phyloP scores from a whole-genome alignment of 2,113 vertebrate genomes.

The Hippocampus barbouri region DNA sequence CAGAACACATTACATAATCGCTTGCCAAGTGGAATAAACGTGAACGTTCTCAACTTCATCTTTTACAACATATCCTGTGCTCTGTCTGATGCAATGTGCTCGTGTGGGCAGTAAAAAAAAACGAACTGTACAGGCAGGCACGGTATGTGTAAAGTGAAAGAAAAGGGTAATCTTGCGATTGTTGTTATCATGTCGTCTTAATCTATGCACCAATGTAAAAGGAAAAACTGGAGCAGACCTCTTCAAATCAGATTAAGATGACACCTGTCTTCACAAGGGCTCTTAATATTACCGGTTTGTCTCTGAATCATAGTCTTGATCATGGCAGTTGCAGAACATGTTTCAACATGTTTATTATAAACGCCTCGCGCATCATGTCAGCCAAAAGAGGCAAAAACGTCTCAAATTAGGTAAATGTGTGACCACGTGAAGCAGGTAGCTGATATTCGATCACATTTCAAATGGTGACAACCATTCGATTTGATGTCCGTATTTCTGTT shows the following conservation, averaged over 20 bases:
- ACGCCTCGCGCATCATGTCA: conserved; percentile 8
- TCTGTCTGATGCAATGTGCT: not conserved
- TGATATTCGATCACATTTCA: not conserved
- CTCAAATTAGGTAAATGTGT: not conserved
- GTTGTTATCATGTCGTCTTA: not conserved
- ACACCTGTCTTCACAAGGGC: not conserved
- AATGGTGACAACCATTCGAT: not conserved
- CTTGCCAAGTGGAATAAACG: not conserved
- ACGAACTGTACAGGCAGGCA: not conserved
- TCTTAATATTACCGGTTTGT: not conserved
- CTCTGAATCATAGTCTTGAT: not conserved
- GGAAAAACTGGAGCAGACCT: not conserved
- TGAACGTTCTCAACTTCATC: not conserved
- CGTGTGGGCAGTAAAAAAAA: not conserved
- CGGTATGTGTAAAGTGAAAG: not conserved
- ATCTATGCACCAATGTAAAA: not conserved
- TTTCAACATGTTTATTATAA: conserved; percentile 20
- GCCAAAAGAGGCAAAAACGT: conserved; percentile 8
- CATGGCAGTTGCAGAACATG: conserved; percentile 12
- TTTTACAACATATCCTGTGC: not conserved
- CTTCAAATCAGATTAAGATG: not conserved
- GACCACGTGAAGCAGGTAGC: not conserved
- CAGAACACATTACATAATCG: conserved; percentile 1
- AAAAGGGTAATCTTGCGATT: not conserved
- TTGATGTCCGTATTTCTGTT: not conserved